Base-by-base conservation (phyloP, 2,113 vertebrate species). In the Psilopsiagon aurifrons region DNA sequence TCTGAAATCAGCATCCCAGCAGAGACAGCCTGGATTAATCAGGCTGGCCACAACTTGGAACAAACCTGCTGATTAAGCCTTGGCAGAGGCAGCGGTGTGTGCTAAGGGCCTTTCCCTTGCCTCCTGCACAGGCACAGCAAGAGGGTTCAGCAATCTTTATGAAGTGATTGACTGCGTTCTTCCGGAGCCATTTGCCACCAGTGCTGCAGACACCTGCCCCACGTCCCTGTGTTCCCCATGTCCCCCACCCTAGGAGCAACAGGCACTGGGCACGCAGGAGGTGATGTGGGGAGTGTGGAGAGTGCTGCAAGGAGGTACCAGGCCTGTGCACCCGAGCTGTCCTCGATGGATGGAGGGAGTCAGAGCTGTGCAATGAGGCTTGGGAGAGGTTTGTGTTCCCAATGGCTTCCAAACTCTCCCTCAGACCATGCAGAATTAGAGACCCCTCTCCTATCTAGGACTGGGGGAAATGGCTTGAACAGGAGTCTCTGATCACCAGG, bases 41-140 rank as follows among this genome's bases (percentile, higher is more conserved):
- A 95, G 85, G n/a, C 79, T 67, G 93, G 87, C 94, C 95, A 74
- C n/a, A 54, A 54, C 93, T 88, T 4, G 9, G 87, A 95, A 93
- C 93, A 96, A 96, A 95, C 94, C 88, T 80, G 71, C 95, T 96
- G 94, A 88, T 91, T 80, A 82, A 88, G 90, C 51, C 89, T 68
- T 68, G 95, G 94, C 86, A 83, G 86, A 70, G 86, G 71, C 8
- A 3, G 43, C 12, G 0, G 39, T 1, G 12, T 33, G 91, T 17
- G 77, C 33, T 35, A 3, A 20, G 84, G 76, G 35, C 70, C 29
- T 68, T 35, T 13, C 76, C 71, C 22, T 24, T 9, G 51, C 73
- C 37, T 86, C 86, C 83, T 6, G 41, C 83, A 3, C 44, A 18
- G 33, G 22, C 92, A 47, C 91, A 51, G 73, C 59, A 7, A 10